phyloP scores from a whole-genome alignment of 2,113 vertebrate genomes.

The Colius striatus region DNA sequence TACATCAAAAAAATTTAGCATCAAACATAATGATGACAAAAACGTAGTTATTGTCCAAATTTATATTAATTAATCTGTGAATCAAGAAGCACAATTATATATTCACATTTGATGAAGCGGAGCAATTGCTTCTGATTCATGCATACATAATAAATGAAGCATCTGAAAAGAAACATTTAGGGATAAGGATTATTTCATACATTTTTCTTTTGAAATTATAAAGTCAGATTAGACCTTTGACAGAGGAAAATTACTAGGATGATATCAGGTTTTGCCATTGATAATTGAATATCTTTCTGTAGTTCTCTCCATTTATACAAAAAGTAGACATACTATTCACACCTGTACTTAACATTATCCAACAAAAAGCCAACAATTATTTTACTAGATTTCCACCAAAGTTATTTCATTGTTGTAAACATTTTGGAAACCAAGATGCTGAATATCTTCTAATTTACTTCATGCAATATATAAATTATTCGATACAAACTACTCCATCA shows the following conservation, averaged over 20 bases:
- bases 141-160: not conserved
- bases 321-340: not conserved
- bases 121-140: conserved; percentile 19
- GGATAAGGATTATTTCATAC: not conserved
- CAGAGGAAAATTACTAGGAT: not conserved
- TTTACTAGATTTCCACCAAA: not conserved
- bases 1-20: not conserved
- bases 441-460: not conserved
- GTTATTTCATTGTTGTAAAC: not conserved
- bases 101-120: not conserved
- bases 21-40: not conserved
- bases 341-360: not conserved
- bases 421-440: not conserved
- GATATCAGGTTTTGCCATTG: not conserved
- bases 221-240: not conserved
- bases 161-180: not conserved
- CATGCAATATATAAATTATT: not conserved
- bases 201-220: not conserved
- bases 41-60: not conserved
- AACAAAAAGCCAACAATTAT: not conserved
- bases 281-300: not conserved
- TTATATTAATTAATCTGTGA: not conserved
- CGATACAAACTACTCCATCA: not conserved
- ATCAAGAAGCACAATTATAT: not conserved
- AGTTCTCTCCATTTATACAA: not conserved